Evolutionary conservation across 2,113 vertebrate species (phyloP), one percentile per base, ranked within the genome.

Genomic region (Centropus unirufus): DNA sequence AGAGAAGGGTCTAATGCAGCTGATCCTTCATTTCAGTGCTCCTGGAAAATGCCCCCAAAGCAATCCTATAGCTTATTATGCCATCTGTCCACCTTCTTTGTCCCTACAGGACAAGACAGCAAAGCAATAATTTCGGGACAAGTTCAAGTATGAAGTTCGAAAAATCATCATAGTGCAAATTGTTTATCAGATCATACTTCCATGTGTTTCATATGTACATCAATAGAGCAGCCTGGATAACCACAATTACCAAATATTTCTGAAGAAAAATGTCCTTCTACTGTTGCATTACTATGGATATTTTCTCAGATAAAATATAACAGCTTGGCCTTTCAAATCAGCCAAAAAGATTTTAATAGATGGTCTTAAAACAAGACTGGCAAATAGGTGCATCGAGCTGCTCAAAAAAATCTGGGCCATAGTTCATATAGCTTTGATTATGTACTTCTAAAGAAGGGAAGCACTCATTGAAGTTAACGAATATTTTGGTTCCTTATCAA

Each of bases 401-500:
- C 40, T 74, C n/a, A 4, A 18, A 72, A 83, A 92, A 92, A 92
- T 77, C 82, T 10, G 3, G 69, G 40, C 80, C 21, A 22, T 49
- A 77, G 47, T 83, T 93, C 64, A 70, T 70, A 49, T 14, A 69
- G 82, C 80, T 95, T 81, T 83, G 80, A 81, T 92, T 92, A 88
- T 54, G 76, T 72, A 54, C 47, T 90, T 92, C 68, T 78, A 84
- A 83, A 87, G 61, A 88, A 62, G 61, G 72, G 82, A 96, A 96
- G 49, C 90, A 55, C 75, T 96, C 72, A 78, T 79, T 96, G 94
- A 90, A 91, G 73, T 72, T 95, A 96, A 97, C 93, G 70, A 94
- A 63, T 97, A 94, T 96, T 96, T 97, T 96, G 59, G 64, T 88
- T 91, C 72, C 82, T 89, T 94, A 95, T 95, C 90, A 93, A 42